Conservation (phyloP, 2,888 invertebrate genomes). For the Palloptera scutellata region DNA sequence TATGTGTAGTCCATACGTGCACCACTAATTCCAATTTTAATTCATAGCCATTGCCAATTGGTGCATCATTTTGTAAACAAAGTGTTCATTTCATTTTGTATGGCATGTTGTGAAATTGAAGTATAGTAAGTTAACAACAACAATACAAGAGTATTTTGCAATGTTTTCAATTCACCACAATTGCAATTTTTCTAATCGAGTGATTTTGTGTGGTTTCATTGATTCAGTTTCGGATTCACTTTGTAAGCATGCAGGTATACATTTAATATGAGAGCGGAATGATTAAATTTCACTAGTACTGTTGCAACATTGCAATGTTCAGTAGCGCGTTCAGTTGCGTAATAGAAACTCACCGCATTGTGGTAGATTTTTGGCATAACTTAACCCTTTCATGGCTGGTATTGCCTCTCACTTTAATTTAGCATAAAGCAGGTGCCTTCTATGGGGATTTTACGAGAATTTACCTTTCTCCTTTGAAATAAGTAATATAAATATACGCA, state of each 20-base stretch:
- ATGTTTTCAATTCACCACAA: neutral
- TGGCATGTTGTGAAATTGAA: neutral
- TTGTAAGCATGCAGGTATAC: too few species aligned
- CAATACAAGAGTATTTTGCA: neutral
- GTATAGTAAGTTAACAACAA: neutral
- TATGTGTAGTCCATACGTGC: neutral
- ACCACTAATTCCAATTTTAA: conserved; percentile 5
- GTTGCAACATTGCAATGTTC: neutral
- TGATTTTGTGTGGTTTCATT: conserved; percentile 30
- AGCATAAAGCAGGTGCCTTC: too few species aligned
- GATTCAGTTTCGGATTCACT: conserved; percentile 7
- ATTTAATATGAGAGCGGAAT: neutral
- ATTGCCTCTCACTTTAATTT: too few species aligned
- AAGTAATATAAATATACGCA: too few species aligned
- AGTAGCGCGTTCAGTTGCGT: neutral
- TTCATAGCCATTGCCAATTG: conserved; percentile 21
- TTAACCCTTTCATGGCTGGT: too few species aligned
- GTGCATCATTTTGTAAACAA: conserved; percentile 11
- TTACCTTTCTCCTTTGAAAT: too few species aligned
- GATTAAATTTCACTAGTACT: neutral
- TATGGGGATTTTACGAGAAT: too few species aligned
- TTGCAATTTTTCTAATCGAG: conserved; percentile 28
- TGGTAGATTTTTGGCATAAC: too few species aligned
- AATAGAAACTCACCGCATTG: too few species aligned
- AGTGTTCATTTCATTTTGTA: conserved; percentile 10